phyloP scores from a whole-genome alignment of 2,888 invertebrate species.

The Tetragonisca angustula region DNA sequence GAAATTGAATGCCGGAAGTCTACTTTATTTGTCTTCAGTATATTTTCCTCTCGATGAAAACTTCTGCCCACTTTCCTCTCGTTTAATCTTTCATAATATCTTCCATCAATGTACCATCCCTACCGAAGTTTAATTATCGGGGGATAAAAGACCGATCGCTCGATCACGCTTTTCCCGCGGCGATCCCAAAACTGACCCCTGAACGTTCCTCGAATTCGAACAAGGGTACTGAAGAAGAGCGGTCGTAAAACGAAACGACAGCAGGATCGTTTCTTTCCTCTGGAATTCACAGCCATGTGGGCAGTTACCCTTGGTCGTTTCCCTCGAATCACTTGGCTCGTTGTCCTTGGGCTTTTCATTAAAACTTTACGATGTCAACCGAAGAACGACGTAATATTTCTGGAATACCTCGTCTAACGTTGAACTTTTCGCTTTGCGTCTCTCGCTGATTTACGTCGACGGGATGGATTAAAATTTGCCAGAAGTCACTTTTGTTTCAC shows the following conservation, averaged over 20 bases:
- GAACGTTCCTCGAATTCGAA: conserved; percentile 13
- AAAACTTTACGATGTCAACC: conserved; percentile 51
- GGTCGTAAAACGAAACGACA: conserved; percentile 36
- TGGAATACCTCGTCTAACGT: conserved; percentile 14
- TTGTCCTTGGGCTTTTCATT: conserved; percentile 46
- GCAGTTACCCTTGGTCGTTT: conserved; percentile 19
- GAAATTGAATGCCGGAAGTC: background rate
- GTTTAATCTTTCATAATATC: background rate
- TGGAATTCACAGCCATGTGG: conserved; percentile 9
- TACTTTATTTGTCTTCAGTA: background rate
- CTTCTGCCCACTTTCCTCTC: background rate
- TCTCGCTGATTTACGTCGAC: background rate
- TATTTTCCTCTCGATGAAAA: background rate
- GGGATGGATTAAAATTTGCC: background rate
- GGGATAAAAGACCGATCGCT: background rate
- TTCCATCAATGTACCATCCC: background rate
- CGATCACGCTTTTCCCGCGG: background rate
- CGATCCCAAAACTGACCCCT: background rate
- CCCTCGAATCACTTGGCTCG: conserved; percentile 22
- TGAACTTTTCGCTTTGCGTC: background rate
- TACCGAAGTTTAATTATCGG: conserved; percentile 6
- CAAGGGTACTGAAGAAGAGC: conserved; percentile 4
- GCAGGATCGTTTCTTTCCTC: conserved; percentile 16
- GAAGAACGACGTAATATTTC: conserved; percentile 45
- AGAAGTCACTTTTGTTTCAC: background rate